Base-by-base conservation (phyloP, 2,797 vertebrate species). In the Anguilla anguilla region DNA sequence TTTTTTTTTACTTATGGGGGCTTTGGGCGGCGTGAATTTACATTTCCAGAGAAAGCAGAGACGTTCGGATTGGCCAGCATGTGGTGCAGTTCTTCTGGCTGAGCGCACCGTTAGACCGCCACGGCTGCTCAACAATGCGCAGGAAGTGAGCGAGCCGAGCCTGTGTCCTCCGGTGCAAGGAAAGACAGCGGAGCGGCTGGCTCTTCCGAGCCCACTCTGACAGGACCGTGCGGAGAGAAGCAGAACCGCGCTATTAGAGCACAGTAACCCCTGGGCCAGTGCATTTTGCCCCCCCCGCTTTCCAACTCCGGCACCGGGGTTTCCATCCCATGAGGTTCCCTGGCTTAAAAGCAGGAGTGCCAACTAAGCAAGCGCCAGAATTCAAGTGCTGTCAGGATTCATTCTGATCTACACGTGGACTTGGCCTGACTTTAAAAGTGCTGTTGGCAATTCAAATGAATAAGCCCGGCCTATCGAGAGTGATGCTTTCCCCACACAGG, bases 21-120 rank as follows among this genome's bases (percentile, higher is more conserved):
- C 17, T 77, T 77, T 35, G 17, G 31, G 35, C 74, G 2, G 31
- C 4, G 77, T 43, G 39, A 4, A 46, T 35, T 11, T 11, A 84
- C n/a, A 31, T 84, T 59, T 84, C n/a, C 25, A 31, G 25, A 57
- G 1, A 87, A 88, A 84, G 86, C 86, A 92, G 90, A 86, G 35
- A 90, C 90, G 89, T 90, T 91, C 91, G 92, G 87, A 87, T 85
- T 91, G 90, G 91, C 93, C 89, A 92, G 90, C 87, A 91, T 89
- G 90, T 85, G 91, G 87, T 88, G 55, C 88, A 61, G 79, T 22
- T 15, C n/a, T 28, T 59, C 74, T 46, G 83, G 67, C 87, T 85
- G 31, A 86, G 88, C 84, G 79, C 77, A 89, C 85, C 85, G 83
- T 84, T 87, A 86, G 92, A 90, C 83, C 86, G 85, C 59, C 86